Evolutionary conservation across 2,113 vertebrate genomes (phyloP).

Genomic region (Centropristis striata): DNA sequence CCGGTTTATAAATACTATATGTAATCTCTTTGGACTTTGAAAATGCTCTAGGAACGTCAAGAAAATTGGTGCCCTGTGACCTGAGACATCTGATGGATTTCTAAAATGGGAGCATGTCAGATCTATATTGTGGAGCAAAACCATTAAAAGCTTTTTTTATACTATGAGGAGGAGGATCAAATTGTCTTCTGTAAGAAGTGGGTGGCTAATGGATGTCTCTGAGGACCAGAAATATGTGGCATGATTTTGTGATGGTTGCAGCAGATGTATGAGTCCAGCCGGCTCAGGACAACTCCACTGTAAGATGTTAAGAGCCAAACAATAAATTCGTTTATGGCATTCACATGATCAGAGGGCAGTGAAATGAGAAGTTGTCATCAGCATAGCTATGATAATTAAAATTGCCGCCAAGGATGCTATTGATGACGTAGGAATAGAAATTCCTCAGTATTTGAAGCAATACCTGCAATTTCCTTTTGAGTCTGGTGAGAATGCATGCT

Average conservation of each 20-base stretch:
- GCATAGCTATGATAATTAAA: background rate
- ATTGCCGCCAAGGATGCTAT: background rate
- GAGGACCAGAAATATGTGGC: background rate
- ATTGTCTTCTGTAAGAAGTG: background rate
- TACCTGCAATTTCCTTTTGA: too few relatives aligned
- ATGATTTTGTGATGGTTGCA: background rate
- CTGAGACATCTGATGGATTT: background rate
- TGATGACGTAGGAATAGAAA: too few relatives aligned
- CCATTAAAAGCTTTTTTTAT: background rate
- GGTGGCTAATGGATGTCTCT: background rate
- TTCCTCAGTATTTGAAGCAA: too few relatives aligned
- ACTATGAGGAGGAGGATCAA: background rate
- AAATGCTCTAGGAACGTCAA: too few relatives aligned
- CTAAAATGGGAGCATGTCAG: background rate
- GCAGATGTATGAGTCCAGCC: background rate
- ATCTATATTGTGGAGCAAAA: background rate
- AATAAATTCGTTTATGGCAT: background rate
- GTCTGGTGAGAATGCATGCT: too few relatives aligned
- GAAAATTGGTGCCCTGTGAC: conserved; percentile 1
- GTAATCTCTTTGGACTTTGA: background rate
- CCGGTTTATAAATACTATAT: background rate
- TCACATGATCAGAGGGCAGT: background rate
- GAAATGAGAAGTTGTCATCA: background rate
- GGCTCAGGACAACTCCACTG: background rate
- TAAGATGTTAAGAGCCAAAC: background rate